Conservation (phyloP, 2,888 invertebrate species). For the Parnassius orleans region DNA sequence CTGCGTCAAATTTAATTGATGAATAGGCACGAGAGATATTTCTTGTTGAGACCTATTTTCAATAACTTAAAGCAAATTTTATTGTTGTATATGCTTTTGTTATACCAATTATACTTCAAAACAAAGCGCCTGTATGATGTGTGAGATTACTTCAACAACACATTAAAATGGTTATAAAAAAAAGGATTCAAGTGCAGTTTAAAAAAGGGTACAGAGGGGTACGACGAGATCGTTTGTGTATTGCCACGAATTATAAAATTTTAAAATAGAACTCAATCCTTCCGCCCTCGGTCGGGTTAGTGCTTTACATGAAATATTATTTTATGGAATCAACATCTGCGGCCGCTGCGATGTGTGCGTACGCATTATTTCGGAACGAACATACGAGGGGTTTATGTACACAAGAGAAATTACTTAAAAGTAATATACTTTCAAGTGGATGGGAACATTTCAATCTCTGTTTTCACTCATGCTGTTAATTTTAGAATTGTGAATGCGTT, state of each 20-base stretch:
- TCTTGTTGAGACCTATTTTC: slow-evolving; percentile 55
- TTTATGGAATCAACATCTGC: slow-evolving; percentile 81
- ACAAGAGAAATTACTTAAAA: slow-evolving; percentile 75
- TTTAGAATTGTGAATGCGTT: slow-evolving; percentile 43
- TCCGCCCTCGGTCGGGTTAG: slow-evolving; percentile 78
- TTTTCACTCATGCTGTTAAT: slow-evolving; percentile 47
- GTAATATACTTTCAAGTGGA: slow-evolving; percentile 71
- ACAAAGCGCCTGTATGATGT: too few relatives aligned
- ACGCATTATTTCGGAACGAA: slow-evolving; percentile 38
- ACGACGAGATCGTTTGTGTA: slow-evolving; percentile 54
- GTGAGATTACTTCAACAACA: too few relatives aligned
- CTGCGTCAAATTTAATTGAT: slow-evolving; percentile 73
- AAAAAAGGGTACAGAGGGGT: slow-evolving; percentile 36
- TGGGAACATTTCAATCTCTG: slow-evolving; percentile 65
- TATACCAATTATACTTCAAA: too few relatives aligned
- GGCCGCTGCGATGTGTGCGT: slow-evolving; percentile 60
- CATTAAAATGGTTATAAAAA: neutral
- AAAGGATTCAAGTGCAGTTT: slow-evolving; percentile 6
- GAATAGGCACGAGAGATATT: slow-evolving; percentile 70
- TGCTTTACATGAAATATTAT: slow-evolving; percentile 81
- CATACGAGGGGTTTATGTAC: slow-evolving; percentile 66
- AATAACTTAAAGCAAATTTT: neutral
- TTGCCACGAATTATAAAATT: slow-evolving; percentile 74
- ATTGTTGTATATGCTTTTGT: too few relatives aligned
- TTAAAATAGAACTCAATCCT: slow-evolving; percentile 80